Percentiles rank a stretch among this genome's conserved stretches.
phyloP scores from a whole-genome alignment of 1,140 invertebrate genomes.

The Batillaria attramentaria region DNA sequence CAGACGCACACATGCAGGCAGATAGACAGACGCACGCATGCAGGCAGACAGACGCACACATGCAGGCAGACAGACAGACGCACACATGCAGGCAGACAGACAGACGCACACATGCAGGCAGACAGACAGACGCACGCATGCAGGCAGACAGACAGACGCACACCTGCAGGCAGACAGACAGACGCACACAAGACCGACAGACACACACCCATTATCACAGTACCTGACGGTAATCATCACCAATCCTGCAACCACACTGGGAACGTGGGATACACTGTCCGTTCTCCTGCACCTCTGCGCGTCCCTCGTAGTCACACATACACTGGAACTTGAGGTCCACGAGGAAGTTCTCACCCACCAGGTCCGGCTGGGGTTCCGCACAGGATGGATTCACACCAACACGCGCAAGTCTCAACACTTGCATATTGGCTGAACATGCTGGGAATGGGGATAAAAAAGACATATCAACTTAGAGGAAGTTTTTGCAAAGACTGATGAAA shows the following conservation, averaged over 20 bases:
- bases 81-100: too few species aligned
- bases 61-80: too few species aligned
- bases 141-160: not conserved
- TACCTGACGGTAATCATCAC: too few species aligned
- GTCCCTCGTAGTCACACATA: constrained; percentile 8
- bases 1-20: constrained; percentile 1
- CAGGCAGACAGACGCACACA: constrained; percentile 1
- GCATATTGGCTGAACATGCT: too few species aligned
- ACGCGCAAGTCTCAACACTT: too few species aligned
- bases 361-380: not conserved
- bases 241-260: constrained; percentile 13
- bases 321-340: not conserved
- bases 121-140: not conserved
- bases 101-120: not conserved
- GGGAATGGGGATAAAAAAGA: too few species aligned
- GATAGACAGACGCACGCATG: not conserved
- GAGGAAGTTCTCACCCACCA: not conserved
- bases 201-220: not conserved
- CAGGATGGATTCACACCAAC: too few species aligned
- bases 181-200: not conserved
- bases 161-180: not conserved
- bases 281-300: not conserved
- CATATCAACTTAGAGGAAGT: too few species aligned
- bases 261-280: not conserved
- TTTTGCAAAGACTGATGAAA: too few species aligned